Evolutionary conservation across 1,140 invertebrate genomes (phyloP), one percentile per base, ranked within the genome.

Genomic region (Heliconius melpomene): DNA sequence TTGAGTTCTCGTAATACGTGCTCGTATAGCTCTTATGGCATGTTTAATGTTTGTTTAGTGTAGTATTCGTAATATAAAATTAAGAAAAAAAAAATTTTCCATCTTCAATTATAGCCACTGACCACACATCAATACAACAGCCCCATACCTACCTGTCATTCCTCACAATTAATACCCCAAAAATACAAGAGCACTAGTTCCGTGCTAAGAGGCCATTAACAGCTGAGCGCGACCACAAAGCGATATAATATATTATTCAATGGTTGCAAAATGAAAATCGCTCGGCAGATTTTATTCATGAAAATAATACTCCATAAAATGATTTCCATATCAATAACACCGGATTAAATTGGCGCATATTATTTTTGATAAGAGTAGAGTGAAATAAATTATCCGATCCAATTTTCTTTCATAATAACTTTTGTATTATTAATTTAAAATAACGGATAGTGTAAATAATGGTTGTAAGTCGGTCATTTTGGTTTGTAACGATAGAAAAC

Each of bases 221-320:
- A 82, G 66, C 79, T 75, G 74, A 84, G 54, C 74, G 81, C 77
- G 79, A 60, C 82, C 77, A 84, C 84, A 84, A 83, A 85, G 76
- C 84, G 80, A 79, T 80, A 84, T 82, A 82, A 87, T 86, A 84
- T 87, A 84, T 86, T 85, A 87, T 87, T 87, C 82, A 86, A 81
- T 80, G 81, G 83, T 80, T 83, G 83, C 78, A 82, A 86, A 86
- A 86, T 83, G 84, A 86, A 85, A 87, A 87, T 85, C 83, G 82
- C 78, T 76, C 78, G 76, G 81, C 83, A 85, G 78, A 84, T 86
- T 87, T 87, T 80, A 84, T 82, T 82, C 84, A 82, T 84, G 83
- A 81, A 86, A 85, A 84, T 86, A 77, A 82, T 86, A 83, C 81
- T 79, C 82, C 75, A 82, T 83, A 85, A 84, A 86, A 82, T 83